These are phyloP conservation scores for Heterodera filipjevi DNA, from an alignment of 2,888 invertebrate species.

Conservation along the genomic window DNA sequence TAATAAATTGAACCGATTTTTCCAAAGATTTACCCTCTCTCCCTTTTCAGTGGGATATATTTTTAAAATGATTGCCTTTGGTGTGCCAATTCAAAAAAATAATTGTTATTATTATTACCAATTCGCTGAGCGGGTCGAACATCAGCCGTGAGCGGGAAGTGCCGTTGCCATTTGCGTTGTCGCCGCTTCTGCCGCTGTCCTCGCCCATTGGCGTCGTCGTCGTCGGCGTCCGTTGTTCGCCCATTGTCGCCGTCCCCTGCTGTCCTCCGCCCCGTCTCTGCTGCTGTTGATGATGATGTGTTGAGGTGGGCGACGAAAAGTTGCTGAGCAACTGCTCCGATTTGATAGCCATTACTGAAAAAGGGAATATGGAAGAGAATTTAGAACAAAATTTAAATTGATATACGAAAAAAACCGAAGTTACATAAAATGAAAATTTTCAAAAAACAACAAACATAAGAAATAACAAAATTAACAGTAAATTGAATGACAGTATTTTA, in stretches of 20 bases:
- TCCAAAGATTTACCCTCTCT: too few relatives aligned
- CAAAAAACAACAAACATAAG: too few relatives aligned
- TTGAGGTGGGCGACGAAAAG: constrained; percentile 6
- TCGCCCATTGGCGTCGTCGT: not conserved
- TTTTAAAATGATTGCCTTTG: too few relatives aligned
- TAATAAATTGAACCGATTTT: too few relatives aligned
- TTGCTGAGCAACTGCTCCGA: not conserved
- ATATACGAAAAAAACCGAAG: not conserved
- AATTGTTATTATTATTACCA: constrained; percentile 65
- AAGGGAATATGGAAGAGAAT: not conserved
- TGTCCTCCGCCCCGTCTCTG: not conserved
- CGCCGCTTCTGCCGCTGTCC: not conserved
- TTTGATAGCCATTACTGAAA: not conserved
- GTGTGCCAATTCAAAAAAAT: not conserved
- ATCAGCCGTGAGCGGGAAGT: constrained; percentile 86
- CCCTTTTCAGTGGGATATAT: too few relatives aligned
- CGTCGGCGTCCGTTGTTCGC: not conserved
- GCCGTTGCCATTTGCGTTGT: constrained; percentile 26
- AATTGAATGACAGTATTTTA: too few relatives aligned
- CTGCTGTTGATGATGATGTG: constrained; percentile 5
- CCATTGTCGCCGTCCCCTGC: not conserved
- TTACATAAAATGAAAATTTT: too few relatives aligned
- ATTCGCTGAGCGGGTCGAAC: constrained; percentile 97
- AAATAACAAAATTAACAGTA: too few relatives aligned
- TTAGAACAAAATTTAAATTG: not conserved